A percentile compares a stretch with the other conserved stretches of the same genome.
Conservation (phyloP, 2,888 invertebrate genomes). For the Erebia aethiops region DNA sequence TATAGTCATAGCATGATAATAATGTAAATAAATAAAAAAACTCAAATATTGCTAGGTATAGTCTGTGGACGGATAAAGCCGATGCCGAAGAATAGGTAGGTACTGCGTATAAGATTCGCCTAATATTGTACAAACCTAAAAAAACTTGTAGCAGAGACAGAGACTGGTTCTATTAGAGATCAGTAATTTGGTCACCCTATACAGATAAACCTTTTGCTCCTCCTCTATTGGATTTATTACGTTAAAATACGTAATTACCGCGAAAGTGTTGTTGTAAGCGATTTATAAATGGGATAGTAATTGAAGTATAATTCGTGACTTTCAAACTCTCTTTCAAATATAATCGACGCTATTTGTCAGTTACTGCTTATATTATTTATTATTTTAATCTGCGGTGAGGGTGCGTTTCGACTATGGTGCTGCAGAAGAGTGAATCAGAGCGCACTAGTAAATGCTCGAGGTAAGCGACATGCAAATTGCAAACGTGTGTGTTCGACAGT, state of each 20-base stretch:
- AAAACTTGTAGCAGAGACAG: too few species aligned
- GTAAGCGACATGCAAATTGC: too few species aligned
- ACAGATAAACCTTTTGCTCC: constrained; percentile 18
- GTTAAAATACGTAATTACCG: constrained; percentile 38
- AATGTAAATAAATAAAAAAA: constrained; percentile 14
- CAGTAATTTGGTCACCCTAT: constrained; percentile 5
- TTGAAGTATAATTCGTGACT: constrained; percentile 6
- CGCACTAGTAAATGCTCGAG: too few species aligned
- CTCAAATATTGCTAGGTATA: constrained; percentile 33
- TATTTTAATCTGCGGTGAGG: neutral
- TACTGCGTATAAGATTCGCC: too few species aligned
- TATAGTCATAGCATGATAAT: neutral
- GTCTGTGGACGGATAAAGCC: constrained; percentile 44
- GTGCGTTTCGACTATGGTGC: neutral
- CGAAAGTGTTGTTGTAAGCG: constrained; percentile 32
- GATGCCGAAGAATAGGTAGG: too few species aligned
- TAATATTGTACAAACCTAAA: too few species aligned
- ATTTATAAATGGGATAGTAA: constrained; percentile 14
- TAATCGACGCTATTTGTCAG: neutral
- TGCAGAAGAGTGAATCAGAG: too few species aligned
- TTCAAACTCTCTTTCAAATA: neutral
- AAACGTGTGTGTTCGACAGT: too few species aligned
- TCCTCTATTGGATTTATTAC: constrained; percentile 34
- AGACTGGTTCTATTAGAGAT: neutral
- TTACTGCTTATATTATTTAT: neutral